Base-by-base conservation (phyloP, 2,888 invertebrate genomes). In the Pterobdella sp. region DNA sequence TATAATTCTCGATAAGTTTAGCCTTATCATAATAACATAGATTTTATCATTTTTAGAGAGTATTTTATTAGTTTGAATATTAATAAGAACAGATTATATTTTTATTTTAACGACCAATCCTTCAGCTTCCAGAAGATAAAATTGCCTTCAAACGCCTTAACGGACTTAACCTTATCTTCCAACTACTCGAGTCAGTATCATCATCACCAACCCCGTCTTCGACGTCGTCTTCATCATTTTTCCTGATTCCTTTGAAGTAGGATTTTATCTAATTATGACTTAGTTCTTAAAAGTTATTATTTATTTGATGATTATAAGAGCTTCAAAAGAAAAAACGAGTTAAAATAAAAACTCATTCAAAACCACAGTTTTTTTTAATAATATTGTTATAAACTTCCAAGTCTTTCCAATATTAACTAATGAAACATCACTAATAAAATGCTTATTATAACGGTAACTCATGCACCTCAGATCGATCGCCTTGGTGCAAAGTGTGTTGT, bases 171-270 rank as follows among this genome's bases (percentile, higher is more conserved):
- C 31, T 69, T 10, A 29, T 69, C 42, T 69, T 49, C 26, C 52
- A 69, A 42, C 69, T 69, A 18, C 69, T 69, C 18, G 69, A 69
- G 14, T 2, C 49, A 3, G 80, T 81, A n/a, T 56, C 60, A 56
- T 56, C 60, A 56, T 56, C 60, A 56, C 26, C 60, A 56, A 4
- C 60, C 18, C 3, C 60, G 26, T 56, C 60, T 4, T 22, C n/a
- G 3, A 4, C 60, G 3, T 56, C 60, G 18, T 56, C n/a, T 4
- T 56, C 60, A 22, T 56, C 60, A 3, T 42, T 18, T 42, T 56
- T 26, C 60, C 4, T 26, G 4, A 26, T 56, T 4, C 60, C 60
- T n/a, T 26, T 22, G n/a, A 56, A 56, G 60, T 56, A 18, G 26
- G n/a, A 26, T 56, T 22, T n/a, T n/a, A n/a, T n/a, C n/a, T n/a